Evolutionary conservation across 2,113 vertebrate genomes (phyloP).

Genomic region (Stigmatopora argus): DNA sequence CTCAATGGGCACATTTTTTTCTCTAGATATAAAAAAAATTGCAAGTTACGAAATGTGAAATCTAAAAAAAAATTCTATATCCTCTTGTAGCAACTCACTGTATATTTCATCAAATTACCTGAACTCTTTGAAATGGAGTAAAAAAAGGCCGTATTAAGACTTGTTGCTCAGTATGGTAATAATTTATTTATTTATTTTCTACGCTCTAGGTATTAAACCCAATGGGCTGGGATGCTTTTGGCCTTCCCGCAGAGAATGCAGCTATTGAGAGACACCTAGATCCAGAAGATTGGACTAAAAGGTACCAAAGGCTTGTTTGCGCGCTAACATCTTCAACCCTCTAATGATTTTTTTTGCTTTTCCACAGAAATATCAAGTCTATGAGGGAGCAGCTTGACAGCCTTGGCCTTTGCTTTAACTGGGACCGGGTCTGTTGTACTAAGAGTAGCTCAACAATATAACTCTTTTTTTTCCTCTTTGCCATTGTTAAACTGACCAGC

Average conservation of each 20-base stretch:
- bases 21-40: too few species aligned
- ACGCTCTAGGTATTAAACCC: slow-evolving; percentile 85
- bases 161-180: not conserved
- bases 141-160: not conserved
- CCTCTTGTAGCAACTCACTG: too few species aligned
- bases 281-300: slow-evolving; percentile 88
- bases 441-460: not conserved
- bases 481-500: slow-evolving; percentile 12
- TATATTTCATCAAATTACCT: too few species aligned
- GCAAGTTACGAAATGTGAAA: too few species aligned
- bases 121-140: too few species aligned
- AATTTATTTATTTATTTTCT: not conserved
- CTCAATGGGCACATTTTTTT: too few species aligned
- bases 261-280: slow-evolving; percentile 85
- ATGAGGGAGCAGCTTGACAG: slow-evolving; percentile 88
- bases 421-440: slow-evolving; percentile 84
- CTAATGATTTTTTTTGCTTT: slow-evolving; percentile 13
- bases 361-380: slow-evolving; percentile 82
- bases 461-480: not conserved
- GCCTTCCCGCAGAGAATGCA: slow-evolving; percentile 94
- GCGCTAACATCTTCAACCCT: not conserved
- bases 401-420: slow-evolving; percentile 89
- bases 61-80: too few species aligned
- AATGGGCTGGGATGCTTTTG: slow-evolving; percentile 98
- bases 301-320: slow-evolving; percentile 56